Evolutionary conservation across 64 coral and sea anemone species (phyloP).

Genomic region (Porites lutea): DNA sequence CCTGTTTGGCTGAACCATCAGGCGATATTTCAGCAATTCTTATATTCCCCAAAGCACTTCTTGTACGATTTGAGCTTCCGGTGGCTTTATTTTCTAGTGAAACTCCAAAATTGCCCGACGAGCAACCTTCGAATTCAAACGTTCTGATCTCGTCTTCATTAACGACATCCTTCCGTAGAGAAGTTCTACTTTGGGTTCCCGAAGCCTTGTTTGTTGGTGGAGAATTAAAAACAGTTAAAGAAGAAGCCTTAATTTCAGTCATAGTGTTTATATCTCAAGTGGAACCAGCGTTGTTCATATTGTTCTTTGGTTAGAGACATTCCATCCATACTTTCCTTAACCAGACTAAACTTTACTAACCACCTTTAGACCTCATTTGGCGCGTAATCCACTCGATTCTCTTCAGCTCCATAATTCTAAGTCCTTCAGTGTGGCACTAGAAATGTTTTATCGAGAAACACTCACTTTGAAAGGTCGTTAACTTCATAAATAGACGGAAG

Average conservation of each 20-base stretch:
- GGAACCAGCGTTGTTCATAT: neutral
- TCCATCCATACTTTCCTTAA: neutral
- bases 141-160: constrained; percentile 16
- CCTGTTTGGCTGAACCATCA: constrained; percentile 21
- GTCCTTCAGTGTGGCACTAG: neutral
- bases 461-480: neutral
- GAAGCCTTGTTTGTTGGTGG: neutral
- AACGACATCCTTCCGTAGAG: neutral
- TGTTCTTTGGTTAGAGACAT: neutral
- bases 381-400: neutral
- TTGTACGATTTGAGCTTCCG: neutral
- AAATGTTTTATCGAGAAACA: neutral
- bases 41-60: constrained; percentile 42
- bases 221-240: constrained; percentile 7
- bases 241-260: constrained; percentile 15
- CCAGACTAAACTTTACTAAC: neutral
- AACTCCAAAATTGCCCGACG: constrained; percentile 63
- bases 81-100: constrained; percentile 26
- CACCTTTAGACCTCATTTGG: neutral
- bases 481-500: neutral
- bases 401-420: neutral
- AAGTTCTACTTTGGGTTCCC: neutral
- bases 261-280: constrained; percentile 13
- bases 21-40: constrained; percentile 50
- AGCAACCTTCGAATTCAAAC: constrained; percentile 69